phyloP scores from a whole-genome alignment of 2,888 invertebrate genomes.

The Odontothrips loti region DNA sequence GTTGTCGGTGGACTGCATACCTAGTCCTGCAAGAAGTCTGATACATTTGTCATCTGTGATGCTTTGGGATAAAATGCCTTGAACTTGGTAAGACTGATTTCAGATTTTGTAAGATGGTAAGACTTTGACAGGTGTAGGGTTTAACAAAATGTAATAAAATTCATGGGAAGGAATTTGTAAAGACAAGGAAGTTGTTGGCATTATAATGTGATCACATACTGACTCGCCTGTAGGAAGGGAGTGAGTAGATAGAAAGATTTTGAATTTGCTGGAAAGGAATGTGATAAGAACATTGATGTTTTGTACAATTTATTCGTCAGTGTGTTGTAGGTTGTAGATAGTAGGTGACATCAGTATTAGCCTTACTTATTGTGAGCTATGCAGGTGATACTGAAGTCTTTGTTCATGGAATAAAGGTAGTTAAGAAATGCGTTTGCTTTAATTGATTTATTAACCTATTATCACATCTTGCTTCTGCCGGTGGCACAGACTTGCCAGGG shows the following conservation, averaged over 20 bases:
- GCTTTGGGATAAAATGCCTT: constrained; percentile 19
- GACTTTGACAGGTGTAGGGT: background rate
- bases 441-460: no score
- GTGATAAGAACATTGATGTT: constrained; percentile 1
- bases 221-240: background rate
- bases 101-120: constrained; percentile 23
- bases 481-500: no score
- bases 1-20: constrained; percentile 22
- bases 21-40: constrained; percentile 26
- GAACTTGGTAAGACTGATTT: constrained; percentile 25
- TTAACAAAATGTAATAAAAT: background rate
- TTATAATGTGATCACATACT: background rate
- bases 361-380: background rate
- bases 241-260: background rate
- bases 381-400: background rate
- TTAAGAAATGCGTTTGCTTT: no score
- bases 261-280: background rate
- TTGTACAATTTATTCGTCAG: background rate
- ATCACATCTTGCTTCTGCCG: no score
- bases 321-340: background rate
- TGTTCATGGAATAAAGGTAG: background rate
- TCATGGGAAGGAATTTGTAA: background rate
- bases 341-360: background rate
- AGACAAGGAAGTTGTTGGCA: background rate
- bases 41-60: constrained; percentile 17